Conservation (phyloP, 2,888 invertebrate genomes). For the Caenorhabditis sulstoni region DNA sequence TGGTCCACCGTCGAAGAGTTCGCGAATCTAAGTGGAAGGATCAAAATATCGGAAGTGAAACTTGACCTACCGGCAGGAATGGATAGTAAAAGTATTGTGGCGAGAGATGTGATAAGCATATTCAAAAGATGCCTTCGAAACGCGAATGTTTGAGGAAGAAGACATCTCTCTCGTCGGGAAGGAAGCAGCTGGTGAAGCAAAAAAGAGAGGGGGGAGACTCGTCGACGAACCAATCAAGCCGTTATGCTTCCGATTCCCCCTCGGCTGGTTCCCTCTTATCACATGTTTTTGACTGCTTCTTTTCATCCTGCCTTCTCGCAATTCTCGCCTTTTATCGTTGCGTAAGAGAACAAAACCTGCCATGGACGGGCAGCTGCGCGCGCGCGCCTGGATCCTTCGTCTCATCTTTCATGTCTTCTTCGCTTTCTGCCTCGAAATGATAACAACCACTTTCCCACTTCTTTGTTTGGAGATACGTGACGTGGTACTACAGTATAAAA, state of each 20-base stretch:
- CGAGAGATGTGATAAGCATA: no score
- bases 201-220: no score
- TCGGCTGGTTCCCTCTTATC: slow-evolving; percentile 21
- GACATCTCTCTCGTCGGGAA: no score
- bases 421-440: not conserved
- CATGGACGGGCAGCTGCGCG: not conserved
- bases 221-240: no score
- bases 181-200: no score
- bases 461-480: no score
- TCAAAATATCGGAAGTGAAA: no score
- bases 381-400: not conserved
- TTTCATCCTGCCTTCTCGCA: slow-evolving; percentile 3
- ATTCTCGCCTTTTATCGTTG: slow-evolving; percentile 28
- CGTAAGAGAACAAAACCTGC: slow-evolving; percentile 23
- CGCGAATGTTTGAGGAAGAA: no score
- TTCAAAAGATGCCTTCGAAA: no score
- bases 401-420: not conserved
- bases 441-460: not conserved
- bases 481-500: no score
- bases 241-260: slow-evolving; percentile 11
- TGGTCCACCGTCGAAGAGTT: slow-evolving; percentile 43
- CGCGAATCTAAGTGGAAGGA: slow-evolving; percentile 7
- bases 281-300: slow-evolving; percentile 29
- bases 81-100: no score
- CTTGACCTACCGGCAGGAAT: no score